Conservation (phyloP, 2,888 invertebrate genomes). For the Ichneumoninae sp. region DNA sequence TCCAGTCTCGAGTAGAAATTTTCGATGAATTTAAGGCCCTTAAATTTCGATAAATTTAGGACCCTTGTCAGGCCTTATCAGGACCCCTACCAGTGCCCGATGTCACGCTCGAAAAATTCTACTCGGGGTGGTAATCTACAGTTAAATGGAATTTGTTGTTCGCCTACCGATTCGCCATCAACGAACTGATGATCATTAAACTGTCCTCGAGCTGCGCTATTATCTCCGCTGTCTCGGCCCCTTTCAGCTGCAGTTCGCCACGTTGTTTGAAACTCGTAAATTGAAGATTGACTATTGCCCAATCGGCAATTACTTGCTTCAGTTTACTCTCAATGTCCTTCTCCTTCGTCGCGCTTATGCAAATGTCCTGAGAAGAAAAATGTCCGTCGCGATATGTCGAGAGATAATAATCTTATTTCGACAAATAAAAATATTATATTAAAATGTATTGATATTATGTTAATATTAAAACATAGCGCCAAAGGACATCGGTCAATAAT, state of each 20-base stretch:
- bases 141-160: background rate
- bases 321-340: constrained; percentile 95
- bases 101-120: too few species aligned
- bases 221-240: constrained; percentile 90
- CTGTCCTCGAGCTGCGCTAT: constrained; percentile 93
- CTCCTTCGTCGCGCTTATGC: constrained; percentile 95
- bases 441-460: too few species aligned
- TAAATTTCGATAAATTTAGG: too few species aligned
- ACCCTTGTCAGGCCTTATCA: too few species aligned
- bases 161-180: constrained; percentile 91
- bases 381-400: background rate
- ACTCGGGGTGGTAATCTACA: background rate
- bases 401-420: too few species aligned
- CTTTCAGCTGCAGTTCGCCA: constrained; percentile 92
- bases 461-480: too few species aligned
- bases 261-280: constrained; percentile 92
- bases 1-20: too few species aligned
- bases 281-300: constrained; percentile 90
- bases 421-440: too few species aligned
- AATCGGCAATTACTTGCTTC: constrained; percentile 92
- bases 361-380: constrained; percentile 88
- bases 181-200: constrained; percentile 93
- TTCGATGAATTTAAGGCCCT: too few species aligned
- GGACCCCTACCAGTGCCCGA: too few species aligned
- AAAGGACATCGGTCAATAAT: too few species aligned